Evolutionary conservation across 64 coral and sea anemone genomes (phyloP).

Genomic region (Cladopsammia gracilis): DNA sequence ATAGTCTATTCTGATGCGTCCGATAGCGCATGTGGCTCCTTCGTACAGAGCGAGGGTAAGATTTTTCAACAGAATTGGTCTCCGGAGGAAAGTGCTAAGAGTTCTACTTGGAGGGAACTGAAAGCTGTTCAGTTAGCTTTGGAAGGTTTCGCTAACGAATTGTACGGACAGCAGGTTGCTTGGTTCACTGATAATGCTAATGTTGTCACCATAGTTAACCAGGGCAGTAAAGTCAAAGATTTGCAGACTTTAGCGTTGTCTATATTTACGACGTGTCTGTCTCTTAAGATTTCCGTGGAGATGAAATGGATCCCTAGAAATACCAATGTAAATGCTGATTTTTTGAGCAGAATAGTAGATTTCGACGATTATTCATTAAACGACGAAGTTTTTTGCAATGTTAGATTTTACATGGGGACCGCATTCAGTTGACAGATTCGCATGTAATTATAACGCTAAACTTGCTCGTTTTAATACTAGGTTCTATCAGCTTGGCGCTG

Average conservation of each 20-base stretch:
- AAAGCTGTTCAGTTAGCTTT: constrained; percentile 7
- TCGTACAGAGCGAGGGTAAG: constrained; percentile 12
- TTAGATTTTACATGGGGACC: constrained; percentile 31
- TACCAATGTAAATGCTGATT: constrained; percentile 14
- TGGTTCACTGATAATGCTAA: constrained; percentile 59
- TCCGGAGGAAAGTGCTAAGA: neutral
- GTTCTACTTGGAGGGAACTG: constrained; percentile 45
- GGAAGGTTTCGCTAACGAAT: neutral
- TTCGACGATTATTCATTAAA: constrained; percentile 26
- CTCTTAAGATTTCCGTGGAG: neutral
- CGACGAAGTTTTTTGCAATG: neutral
- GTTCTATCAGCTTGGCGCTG: constrained; percentile 44
- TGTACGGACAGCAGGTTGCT: constrained; percentile 2
- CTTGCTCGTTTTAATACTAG: constrained; percentile 55
- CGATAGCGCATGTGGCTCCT: constrained; percentile 25
- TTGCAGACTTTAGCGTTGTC: constrained; percentile 9
- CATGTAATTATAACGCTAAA: constrained; percentile 58
- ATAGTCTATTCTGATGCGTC: constrained; percentile 24
- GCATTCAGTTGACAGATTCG: constrained; percentile 50
- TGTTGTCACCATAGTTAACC: constrained; percentile 24
- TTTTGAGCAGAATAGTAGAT: constrained; percentile 17
- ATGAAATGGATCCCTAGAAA: constrained; percentile 29
- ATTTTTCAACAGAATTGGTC: constrained; percentile 77
- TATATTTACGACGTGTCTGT: neutral
- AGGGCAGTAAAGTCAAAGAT: constrained; percentile 15